Conservation (phyloP, 2,888 invertebrate genomes). For the Ischnus inquisitorius region DNA sequence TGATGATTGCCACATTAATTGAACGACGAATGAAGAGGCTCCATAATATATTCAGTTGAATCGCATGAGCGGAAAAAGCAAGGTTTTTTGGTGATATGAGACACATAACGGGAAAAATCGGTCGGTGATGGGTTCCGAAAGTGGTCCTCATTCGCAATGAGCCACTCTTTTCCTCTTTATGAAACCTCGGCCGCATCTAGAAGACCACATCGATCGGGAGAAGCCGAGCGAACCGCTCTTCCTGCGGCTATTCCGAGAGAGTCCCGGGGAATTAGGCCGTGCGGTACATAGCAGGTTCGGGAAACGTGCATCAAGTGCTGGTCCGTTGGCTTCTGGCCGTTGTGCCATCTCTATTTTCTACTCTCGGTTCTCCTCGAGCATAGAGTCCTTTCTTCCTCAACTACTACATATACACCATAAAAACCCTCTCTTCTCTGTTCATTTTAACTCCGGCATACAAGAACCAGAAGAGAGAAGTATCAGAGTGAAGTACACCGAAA, state of each 20-base stretch:
- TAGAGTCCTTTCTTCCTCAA: not conserved
- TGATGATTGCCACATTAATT: not conserved
- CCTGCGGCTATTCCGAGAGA: constrained; percentile 30
- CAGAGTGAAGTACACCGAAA: constrained; percentile 11
- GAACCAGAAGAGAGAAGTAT: not conserved
- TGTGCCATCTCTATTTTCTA: constrained; percentile 43
- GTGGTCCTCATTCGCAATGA: constrained; percentile 11
- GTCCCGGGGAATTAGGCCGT: constrained; percentile 41
- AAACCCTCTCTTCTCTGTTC: not conserved
- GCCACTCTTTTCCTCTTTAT: constrained; percentile 24
- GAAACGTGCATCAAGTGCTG: constrained; percentile 28
- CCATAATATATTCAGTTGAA: not conserved
- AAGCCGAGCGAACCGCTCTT: constrained; percentile 38
- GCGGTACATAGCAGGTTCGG: not conserved
- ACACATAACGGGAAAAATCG: constrained; percentile 9
- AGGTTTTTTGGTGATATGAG: constrained; percentile 4
- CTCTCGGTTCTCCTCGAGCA: constrained; percentile 26
- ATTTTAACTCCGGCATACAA: not conserved
- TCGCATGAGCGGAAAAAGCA: not conserved
- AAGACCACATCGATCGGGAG: constrained; percentile 50
- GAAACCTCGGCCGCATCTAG: constrained; percentile 15
- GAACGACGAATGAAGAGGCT: not conserved
- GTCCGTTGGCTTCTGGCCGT: constrained; percentile 8
- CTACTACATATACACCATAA: not conserved
- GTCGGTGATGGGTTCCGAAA: constrained; percentile 6